phyloP scores from a whole-genome alignment of 2,797 vertebrate species.

The Ceyx erithaca region DNA sequence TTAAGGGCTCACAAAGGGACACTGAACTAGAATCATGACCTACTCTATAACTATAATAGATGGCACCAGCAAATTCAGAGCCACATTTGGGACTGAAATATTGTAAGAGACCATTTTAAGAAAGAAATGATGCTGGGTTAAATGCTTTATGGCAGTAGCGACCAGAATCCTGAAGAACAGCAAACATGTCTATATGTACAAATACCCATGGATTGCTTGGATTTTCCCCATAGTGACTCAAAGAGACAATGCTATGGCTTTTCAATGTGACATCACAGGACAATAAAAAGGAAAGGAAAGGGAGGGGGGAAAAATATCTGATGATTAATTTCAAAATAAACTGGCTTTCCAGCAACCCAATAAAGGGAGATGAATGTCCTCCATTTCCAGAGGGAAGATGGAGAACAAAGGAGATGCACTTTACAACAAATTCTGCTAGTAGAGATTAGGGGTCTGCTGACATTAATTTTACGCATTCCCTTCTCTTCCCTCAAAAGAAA shows the following conservation, averaged over 20 bases:
- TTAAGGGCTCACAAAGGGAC: background rate
- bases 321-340: conserved; percentile 38
- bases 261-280: background rate
- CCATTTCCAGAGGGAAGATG: conserved; percentile 21
- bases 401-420: background rate
- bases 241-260: background rate
- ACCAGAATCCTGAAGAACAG: background rate
- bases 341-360: conserved; percentile 1
- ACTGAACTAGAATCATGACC: background rate
- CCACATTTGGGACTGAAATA: background rate
- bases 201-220: background rate
- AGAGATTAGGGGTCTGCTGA: background rate
- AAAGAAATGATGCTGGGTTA: background rate
- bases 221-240: background rate
- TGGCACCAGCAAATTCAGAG: conserved; percentile 2
- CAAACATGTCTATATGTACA: background rate
- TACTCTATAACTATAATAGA: background rate
- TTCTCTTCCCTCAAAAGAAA: conserved; percentile 41
- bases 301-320: background rate
- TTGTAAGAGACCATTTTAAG: background rate
- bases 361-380: conserved; percentile 37
- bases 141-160: background rate
- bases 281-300: background rate
- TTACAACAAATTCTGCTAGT: conserved; percentile 14
- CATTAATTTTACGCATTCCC: conserved; percentile 36